Conservation (phyloP, 1,140 invertebrate genomes). For the Bombus confusus region DNA sequence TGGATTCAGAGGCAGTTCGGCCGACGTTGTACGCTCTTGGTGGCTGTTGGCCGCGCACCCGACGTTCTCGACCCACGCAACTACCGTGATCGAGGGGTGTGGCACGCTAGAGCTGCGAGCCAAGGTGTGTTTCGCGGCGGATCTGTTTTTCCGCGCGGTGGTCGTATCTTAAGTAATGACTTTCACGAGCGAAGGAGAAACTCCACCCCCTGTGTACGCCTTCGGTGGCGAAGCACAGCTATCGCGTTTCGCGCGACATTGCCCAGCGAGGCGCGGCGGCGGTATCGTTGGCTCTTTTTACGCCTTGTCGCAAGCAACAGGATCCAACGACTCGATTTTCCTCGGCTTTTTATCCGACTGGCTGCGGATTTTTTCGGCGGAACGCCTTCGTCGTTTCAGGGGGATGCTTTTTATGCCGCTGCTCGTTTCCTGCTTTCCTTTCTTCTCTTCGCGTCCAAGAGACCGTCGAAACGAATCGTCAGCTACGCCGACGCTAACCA, state of each 20-base stretch:
- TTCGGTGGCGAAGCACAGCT: conserved; percentile 4
- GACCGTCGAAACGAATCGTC: background rate
- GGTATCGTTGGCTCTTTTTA: background rate
- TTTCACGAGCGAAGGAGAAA: background rate
- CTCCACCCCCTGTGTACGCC: background rate
- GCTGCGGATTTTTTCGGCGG: background rate
- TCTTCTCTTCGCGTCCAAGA: background rate
- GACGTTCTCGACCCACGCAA: conserved; percentile 57
- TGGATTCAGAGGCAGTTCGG: background rate
- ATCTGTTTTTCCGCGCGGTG: conserved; percentile 54
- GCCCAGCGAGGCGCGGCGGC: background rate
- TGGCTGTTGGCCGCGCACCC: conserved; percentile 37
- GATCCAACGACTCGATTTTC: conserved; percentile 53
- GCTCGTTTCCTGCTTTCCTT: background rate
- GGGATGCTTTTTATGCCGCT: background rate
- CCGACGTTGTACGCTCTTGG: conserved; percentile 11
- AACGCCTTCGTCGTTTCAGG: background rate
- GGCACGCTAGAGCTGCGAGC: conserved; percentile 37
- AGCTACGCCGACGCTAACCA: background rate
- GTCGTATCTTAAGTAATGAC: conserved; percentile 64
- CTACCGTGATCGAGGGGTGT: conserved; percentile 57
- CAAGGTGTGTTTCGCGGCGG: conserved; percentile 59
- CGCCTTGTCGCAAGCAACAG: conserved; percentile 43
- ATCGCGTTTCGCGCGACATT: conserved; percentile 63
- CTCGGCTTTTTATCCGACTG: conserved; percentile 1